These are phyloP conservation scores for Trichomalopsis sarcophagae DNA, from an alignment of 1,140 invertebrate genomes.

Conservation along the genomic window DNA sequence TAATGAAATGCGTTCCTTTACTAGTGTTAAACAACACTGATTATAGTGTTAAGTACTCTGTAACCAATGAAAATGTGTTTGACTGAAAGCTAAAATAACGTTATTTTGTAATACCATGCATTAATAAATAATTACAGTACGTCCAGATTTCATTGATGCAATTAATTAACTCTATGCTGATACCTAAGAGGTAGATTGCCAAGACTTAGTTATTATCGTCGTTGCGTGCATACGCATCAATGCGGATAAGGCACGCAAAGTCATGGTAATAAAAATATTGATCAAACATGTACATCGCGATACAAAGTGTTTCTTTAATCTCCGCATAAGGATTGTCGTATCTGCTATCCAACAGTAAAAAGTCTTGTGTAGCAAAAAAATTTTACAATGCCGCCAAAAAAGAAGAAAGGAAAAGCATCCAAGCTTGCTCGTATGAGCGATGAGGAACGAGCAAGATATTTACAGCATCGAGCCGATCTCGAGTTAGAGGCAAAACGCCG, in stretches of 20 bases:
- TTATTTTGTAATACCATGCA: constrained; percentile 37
- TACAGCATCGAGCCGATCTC: constrained; percentile 85
- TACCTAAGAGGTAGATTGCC: too few relatives aligned
- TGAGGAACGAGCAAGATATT: constrained; percentile 84
- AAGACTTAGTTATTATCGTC: background rate
- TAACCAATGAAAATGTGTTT: constrained; percentile 43
- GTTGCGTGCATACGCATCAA: background rate
- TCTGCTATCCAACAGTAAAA: background rate
- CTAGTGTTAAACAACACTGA: constrained; percentile 51
- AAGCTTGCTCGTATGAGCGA: constrained; percentile 88
- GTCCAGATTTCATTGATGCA: background rate
- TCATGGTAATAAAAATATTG: constrained; percentile 55
- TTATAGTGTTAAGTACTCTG: constrained; percentile 50
- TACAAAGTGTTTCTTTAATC: constrained; percentile 21
- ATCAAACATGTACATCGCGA: constrained; percentile 39
- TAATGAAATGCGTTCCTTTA: constrained; percentile 42
- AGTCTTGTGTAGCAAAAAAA: constrained; percentile 40
- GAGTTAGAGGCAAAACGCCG: constrained; percentile 85
- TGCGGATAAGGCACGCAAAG: constrained; percentile 32
- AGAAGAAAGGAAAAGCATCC: constrained; percentile 83
- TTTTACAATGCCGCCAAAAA: constrained; percentile 75
- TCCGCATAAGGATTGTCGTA: background rate
- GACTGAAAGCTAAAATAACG: constrained; percentile 40
- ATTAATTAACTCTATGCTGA: background rate
- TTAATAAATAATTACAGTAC: constrained; percentile 40